Conservation (phyloP, 2,797 vertebrate genomes). For the Hapalemur alaotrensis region DNA sequence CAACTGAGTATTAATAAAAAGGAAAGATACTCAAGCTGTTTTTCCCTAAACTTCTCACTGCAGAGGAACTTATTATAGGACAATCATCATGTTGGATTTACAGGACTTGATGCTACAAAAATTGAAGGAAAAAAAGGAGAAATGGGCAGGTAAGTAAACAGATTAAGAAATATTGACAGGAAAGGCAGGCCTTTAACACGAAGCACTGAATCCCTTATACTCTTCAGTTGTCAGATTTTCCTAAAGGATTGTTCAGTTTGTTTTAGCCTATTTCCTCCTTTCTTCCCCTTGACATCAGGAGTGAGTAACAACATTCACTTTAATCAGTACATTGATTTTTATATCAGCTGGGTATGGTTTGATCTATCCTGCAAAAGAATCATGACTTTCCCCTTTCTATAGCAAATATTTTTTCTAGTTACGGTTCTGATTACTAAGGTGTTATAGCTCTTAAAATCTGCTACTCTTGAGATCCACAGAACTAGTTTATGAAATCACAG, state of each 20-base stretch:
- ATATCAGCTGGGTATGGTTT: neutral
- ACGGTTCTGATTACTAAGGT: neutral
- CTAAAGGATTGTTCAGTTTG: neutral
- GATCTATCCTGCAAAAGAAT: neutral
- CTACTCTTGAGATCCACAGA: neutral
- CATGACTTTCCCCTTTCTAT: neutral
- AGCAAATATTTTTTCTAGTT: slow-evolving; percentile 9
- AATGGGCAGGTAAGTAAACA: neutral
- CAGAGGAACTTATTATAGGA: neutral
- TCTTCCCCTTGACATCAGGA: neutral
- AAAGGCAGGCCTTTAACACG: neutral
- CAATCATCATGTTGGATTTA: neutral
- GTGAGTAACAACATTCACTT: neutral
- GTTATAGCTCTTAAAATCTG: neutral
- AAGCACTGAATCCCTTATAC: neutral
- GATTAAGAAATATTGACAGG: neutral
- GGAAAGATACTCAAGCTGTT: neutral
- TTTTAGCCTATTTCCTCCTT: neutral
- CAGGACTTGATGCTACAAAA: neutral
- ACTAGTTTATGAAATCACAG: neutral
- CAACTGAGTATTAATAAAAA: neutral
- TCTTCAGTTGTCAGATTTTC: neutral
- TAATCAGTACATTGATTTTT: neutral
- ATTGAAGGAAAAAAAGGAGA: neutral
- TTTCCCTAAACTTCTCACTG: neutral